These are phyloP conservation scores for Oryzias woworae DNA, from an alignment of 2,113 vertebrate genomes.

Conservation along the genomic window DNA sequence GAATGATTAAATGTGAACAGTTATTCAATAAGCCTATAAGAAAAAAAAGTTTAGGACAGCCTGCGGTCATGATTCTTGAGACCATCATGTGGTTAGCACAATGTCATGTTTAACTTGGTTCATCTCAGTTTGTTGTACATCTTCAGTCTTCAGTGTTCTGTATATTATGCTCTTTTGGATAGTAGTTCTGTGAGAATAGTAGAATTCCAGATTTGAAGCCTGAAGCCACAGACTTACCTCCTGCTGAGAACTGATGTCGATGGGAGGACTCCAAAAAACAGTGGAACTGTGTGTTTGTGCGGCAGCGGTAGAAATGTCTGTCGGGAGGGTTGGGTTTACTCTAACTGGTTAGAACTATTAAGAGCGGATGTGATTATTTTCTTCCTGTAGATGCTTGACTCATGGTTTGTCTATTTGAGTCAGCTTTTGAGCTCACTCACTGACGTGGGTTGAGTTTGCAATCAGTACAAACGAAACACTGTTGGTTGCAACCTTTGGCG, in stretches of 20 bases:
- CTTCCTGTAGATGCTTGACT: conserved; percentile 61
- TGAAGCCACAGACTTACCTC: conserved; percentile 65
- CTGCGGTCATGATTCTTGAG: conserved; percentile 24
- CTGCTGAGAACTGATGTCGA: conserved; percentile 57
- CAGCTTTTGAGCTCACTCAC: conserved; percentile 20
- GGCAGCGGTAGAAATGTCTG: conserved; percentile 42
- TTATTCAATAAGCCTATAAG: conserved; percentile 1
- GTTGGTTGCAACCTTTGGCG: conserved; percentile 3
- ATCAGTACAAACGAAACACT: conserved; percentile 11
- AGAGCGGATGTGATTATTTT: conserved; percentile 20
- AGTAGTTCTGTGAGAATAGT: conserved; percentile 21
- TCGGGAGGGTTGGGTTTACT: conserved; percentile 35
- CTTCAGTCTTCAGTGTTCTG: conserved; percentile 38
- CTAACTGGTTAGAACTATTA: conserved; percentile 43
- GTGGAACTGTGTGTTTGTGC: conserved; percentile 51
- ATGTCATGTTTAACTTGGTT: conserved; percentile 5
- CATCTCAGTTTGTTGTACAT: conserved; percentile 20
- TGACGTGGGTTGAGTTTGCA: conserved; percentile 40
- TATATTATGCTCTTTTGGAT: not conserved
- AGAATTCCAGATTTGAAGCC: conserved; percentile 61
- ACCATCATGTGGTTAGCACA: conserved; percentile 28
- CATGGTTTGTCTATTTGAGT: conserved; percentile 50
- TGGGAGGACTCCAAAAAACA: conserved; percentile 50
- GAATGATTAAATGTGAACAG: not conserved
- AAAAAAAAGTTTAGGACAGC: conserved; percentile 9